Evolutionary conservation across 2,797 vertebrate species (phyloP), one percentile per base, ranked within the genome.

Genomic region (Balearica regulorum): DNA sequence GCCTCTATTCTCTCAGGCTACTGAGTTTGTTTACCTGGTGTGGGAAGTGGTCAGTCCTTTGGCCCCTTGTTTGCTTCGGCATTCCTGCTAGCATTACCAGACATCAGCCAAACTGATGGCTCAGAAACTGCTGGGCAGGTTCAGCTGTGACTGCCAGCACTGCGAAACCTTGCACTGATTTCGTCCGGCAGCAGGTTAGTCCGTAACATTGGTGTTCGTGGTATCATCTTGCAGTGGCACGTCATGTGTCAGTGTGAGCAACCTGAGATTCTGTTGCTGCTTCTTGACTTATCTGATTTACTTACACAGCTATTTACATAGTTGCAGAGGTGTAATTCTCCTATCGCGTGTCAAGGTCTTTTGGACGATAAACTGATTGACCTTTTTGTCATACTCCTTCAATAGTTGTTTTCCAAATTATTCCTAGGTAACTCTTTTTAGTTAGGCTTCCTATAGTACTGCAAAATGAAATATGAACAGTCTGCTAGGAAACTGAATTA

Each of bases 311-410:
- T 95, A 14, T 92, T 95, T 90, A 93, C 78, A 51, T 31, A 72
- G 79, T 51, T 83, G 75, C 76, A 94, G 86, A 90, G 62, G 66
- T 80, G 71, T 89, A 79, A 87, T 87, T 92, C 90, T 92, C 51
- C 49, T 90, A 24, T 70, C 55, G 3, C 29, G 20, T 0, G 17
- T 83, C 88, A 95, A 96, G 86, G 70, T 87, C 88, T 79, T 72
- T 35, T 61, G 43, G 48, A 24, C 82, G 80, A 79, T 91, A 87
- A 90, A 75, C 68, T 66, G 61, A 58, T 66, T 79, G 76, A 68
- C 80, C 49, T 88, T 58, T 89, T 87, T 85, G 54, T 69, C 61
- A 17, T 77, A 25, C 13, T 85, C 51, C 37, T 70, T 89, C 82
- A 66, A 1, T n/a, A 80, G 43, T 2, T 90, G 53, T 43, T 83